phyloP scores from a whole-genome alignment of 2,797 vertebrate species.

The Poeciliopsis infans region DNA sequence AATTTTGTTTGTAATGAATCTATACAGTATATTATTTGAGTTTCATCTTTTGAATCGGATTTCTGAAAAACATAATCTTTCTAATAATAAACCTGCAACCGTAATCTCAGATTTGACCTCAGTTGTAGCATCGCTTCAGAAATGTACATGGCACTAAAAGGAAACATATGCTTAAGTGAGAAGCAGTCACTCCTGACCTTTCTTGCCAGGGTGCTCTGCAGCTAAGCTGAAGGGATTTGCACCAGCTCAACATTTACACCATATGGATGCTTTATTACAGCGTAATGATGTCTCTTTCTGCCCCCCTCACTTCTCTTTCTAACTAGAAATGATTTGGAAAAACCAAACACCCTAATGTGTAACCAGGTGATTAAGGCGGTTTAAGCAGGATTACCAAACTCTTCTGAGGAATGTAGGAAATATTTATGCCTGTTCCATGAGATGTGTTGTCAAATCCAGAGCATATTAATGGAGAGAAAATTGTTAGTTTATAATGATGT shows the following conservation, averaged over 20 bases:
- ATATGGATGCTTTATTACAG: constrained; percentile 91
- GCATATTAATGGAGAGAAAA: constrained; percentile 24
- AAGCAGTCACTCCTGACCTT: constrained; percentile 82
- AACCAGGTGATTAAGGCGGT: constrained; percentile 84
- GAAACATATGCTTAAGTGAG: constrained; percentile 86
- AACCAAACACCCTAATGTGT: constrained; percentile 82
- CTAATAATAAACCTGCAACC: not conserved
- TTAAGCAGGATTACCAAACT: constrained; percentile 80
- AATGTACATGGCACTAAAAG: constrained; percentile 59
- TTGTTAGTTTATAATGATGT: constrained; percentile 14
- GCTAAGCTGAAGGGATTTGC: constrained; percentile 90
- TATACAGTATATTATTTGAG: not conserved
- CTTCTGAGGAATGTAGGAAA: constrained; percentile 63
- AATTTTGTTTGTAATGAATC: not conserved
- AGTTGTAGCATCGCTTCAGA: constrained; percentile 40
- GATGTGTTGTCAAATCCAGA: constrained; percentile 30
- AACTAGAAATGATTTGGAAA: constrained; percentile 85
- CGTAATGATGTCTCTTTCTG: constrained; percentile 84
- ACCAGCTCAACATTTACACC: constrained; percentile 89
- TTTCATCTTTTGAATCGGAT: not conserved
- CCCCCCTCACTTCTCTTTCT: constrained; percentile 55
- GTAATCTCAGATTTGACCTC: not conserved
- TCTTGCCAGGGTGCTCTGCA: constrained; percentile 84
- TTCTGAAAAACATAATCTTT: not conserved
- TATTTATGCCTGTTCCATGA: constrained; percentile 41